Base-by-base conservation (phyloP, 2,888 invertebrate species). In the Pollenia amentaria region DNA sequence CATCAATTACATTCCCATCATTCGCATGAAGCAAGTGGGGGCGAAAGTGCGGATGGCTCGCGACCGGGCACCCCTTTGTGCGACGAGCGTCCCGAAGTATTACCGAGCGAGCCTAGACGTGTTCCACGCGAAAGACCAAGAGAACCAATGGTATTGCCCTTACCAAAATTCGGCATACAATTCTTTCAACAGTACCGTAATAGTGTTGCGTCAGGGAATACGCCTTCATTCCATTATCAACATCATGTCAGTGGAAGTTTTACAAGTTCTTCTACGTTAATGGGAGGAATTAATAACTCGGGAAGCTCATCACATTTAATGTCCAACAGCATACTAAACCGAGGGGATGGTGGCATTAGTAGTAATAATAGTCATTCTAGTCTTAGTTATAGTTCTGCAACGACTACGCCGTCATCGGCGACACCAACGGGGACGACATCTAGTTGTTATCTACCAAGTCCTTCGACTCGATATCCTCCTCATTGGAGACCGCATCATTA, bases 91-190 rank as follows among this genome's bases (percentile, higher is more conserved):
- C 97, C 97, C 2, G 97, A 97, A 91, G 94, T 96, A 87, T 86
- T 95, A 85, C 97, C 97, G 11, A 95, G 95, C 85, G 97, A 97
- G 92, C 97, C 97, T 21, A 95, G 97, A 84, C 95, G 97, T 67
- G 94, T 95, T 90, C 95, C 95, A 6, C 89, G 92, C 21, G 91
- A 91, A 77, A 94, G 95, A 88, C 94, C 95, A 92, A 94, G 95
- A 21, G 95, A 96, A 14, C 97, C 97, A 46, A 95, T 98, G 93
- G 96, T 96, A 90, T 94, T 98, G 90, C 98, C 98, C 29, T 94
- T 98, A 90, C 98, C 98, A 55, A 96, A 97, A 93, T 98, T 98
- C 93, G 98, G 98, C 18, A 95, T 96, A 83, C 95, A 95, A 91
- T 94, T 96, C 90, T 93, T 94, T 91, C 93, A 94, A 87, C 93